Evolutionary conservation across 1,140 invertebrate species (phyloP).

Genomic region (Conus ventricosus): DNA sequence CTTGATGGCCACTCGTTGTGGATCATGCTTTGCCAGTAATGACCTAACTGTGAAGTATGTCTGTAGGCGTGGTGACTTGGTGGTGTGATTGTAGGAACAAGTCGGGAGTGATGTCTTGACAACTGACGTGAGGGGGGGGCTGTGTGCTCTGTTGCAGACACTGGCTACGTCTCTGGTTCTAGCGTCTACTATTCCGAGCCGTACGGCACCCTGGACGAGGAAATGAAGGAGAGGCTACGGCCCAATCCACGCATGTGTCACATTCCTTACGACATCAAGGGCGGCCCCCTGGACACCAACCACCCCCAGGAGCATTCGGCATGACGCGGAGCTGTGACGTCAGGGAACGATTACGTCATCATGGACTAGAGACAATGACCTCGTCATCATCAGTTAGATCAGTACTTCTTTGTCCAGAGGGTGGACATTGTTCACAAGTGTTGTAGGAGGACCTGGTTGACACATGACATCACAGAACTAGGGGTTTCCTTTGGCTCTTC

Average conservation of each 20-base stretch:
- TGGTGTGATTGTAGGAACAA: too few relatives aligned
- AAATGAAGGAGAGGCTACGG: conserved; percentile 30
- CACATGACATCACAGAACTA: too few relatives aligned
- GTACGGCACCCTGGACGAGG: conserved; percentile 31
- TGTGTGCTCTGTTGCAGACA: conserved; percentile 20
- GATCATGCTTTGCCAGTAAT: too few relatives aligned
- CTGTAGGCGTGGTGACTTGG: too few relatives aligned
- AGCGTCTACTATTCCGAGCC: conserved; percentile 37
- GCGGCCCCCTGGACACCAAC: not conserved
- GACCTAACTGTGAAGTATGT: too few relatives aligned
- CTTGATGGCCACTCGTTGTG: too few relatives aligned
- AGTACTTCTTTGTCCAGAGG: not conserved
- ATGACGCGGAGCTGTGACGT: conserved; percentile 30
- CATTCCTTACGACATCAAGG: conserved; percentile 38
- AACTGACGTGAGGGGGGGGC: too few relatives aligned
- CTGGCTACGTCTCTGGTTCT: conserved; percentile 32
- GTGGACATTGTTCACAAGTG: too few relatives aligned
- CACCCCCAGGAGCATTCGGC: conserved; percentile 28
- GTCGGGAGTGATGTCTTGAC: too few relatives aligned
- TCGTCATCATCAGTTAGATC: not conserved
- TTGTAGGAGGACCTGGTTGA: too few relatives aligned
- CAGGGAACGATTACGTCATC: conserved; percentile 26
- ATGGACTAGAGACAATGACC: conserved; percentile 14
- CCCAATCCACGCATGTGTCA: conserved; percentile 37
- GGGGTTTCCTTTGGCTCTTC: too few relatives aligned